phyloP scores from a whole-genome alignment of 2,113 vertebrate species.

The Gopherus evgoodei region DNA sequence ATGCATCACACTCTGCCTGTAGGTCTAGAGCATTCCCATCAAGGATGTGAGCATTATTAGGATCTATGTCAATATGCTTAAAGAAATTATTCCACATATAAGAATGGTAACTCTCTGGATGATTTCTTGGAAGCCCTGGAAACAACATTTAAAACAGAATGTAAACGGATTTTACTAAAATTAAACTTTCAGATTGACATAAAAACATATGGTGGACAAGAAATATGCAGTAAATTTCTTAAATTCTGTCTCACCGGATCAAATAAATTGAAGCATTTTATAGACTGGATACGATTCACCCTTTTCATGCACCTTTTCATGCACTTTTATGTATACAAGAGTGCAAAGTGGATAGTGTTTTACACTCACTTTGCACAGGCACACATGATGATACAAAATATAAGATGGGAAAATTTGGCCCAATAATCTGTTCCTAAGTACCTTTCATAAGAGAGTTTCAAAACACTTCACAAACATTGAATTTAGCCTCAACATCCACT shows the following conservation, averaged over 20 bases:
- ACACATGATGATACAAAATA: background rate
- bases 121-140: conserved; percentile 85
- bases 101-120: conserved; percentile 88
- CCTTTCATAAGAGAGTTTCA: background rate
- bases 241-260: background rate
- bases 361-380: background rate
- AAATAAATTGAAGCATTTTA: background rate
- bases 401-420: background rate
- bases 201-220: background rate
- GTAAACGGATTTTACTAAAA: conserved; percentile 6
- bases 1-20: conserved; percentile 84
- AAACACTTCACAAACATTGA: background rate
- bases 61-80: conserved; percentile 88
- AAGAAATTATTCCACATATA: conserved; percentile 91
- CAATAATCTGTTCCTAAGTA: background rate
- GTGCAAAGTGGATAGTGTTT: background rate
- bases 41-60: conserved; percentile 85
- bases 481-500: background rate
- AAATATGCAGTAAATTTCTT: background rate
- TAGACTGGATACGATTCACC: background rate
- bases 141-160: conserved; percentile 34
- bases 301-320: background rate
- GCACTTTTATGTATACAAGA: background rate
- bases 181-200: background rate
- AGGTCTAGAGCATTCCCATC: conserved; percentile 85